These are phyloP conservation scores for Caenorhabditis brenneri DNA, from an alignment of 1,140 invertebrate genomes.

Conservation along the genomic window DNA sequence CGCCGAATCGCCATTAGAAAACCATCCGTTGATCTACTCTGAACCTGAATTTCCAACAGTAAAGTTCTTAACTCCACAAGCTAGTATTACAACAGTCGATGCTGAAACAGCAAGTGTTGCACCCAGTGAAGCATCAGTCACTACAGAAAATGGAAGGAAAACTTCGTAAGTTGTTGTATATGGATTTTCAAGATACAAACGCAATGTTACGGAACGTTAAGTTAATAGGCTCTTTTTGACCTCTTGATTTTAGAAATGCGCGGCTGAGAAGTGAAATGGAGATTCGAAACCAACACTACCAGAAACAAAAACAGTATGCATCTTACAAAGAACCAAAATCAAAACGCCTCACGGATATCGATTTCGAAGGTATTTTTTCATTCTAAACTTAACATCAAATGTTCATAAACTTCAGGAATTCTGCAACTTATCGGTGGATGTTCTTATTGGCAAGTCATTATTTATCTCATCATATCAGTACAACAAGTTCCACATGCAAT, in stretches of 20 bases:
- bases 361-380: not conserved
- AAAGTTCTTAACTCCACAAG: not conserved
- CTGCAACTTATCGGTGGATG: conserved; percentile 33
- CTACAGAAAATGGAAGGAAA: not conserved
- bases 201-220: not conserved
- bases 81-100: not conserved
- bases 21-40: conserved; percentile 16
- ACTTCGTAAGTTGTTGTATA: not conserved
- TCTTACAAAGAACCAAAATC: not conserved
- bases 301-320: conserved; percentile 36
- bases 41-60: not conserved
- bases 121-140: not conserved
- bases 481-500: conserved; percentile 45
- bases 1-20: not conserved
- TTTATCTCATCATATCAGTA: conserved; percentile 41
- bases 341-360: conserved; percentile 12
- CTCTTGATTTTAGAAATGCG: conserved; percentile 5
- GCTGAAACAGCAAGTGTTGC: not conserved
- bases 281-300: conserved; percentile 34
- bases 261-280: conserved; percentile 27
- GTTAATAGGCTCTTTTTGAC: too few species aligned
- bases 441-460: conserved; percentile 29
- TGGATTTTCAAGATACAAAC: too few species aligned
- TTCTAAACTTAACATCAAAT: too few species aligned
- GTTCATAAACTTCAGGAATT: not conserved